A percentile compares a stretch with the other conserved stretches of the same genome.
phyloP scores from a whole-genome alignment of 2,113 vertebrate genomes.

The Psittacara wagleri region DNA sequence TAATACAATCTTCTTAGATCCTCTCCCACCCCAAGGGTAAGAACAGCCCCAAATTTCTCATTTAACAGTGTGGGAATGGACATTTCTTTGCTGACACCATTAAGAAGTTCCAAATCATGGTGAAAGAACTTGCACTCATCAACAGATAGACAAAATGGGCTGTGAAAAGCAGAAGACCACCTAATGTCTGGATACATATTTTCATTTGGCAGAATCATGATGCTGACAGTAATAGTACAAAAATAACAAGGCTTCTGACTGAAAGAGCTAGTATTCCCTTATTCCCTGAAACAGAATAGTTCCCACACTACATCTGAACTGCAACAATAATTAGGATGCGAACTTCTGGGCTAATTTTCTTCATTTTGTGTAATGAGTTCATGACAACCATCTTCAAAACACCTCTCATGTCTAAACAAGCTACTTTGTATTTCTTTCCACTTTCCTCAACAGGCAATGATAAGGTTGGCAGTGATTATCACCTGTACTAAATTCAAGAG shows the following conservation, averaged over 20 bases:
- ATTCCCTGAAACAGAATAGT: neutral
- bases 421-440: neutral
- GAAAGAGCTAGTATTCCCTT: neutral
- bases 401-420: neutral
- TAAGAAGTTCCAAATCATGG: slow-evolving; percentile 1
- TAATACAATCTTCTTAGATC: neutral
- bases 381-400: neutral
- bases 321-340: neutral
- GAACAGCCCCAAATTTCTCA: neutral
- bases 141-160: neutral
- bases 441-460: neutral
- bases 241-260: neutral
- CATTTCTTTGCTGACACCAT: neutral
- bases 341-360: neutral
- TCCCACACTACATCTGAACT: neutral
- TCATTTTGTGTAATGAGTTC: neutral
- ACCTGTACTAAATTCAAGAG: neutral
- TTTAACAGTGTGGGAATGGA: neutral
- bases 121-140: neutral
- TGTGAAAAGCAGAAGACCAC: slow-evolving; percentile 7
- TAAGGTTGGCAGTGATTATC: neutral
- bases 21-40: neutral
- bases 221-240: neutral
- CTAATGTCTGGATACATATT: neutral
- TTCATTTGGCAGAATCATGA: neutral